Conservation (phyloP, 2,113 vertebrate species). For the Pimephales promelas region DNA sequence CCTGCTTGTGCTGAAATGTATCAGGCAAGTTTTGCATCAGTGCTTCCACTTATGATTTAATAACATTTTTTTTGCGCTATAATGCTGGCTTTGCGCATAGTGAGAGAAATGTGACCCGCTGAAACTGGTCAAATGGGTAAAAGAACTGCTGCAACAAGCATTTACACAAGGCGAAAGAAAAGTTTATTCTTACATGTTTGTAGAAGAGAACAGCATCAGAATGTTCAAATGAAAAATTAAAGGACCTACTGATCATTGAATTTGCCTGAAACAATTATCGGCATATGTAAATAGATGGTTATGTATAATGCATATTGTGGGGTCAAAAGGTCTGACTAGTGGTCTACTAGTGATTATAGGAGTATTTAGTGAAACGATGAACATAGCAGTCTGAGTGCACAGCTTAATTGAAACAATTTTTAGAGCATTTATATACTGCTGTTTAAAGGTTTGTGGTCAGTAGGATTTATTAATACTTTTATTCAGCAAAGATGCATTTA, state of each 20-base stretch:
- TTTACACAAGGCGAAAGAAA: neutral
- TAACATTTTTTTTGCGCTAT: neutral
- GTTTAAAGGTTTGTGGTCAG: too few species aligned
- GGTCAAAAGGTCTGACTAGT: neutral
- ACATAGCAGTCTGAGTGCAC: neutral
- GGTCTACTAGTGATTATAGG: neutral
- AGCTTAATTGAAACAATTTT: neutral
- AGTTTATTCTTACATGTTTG: neutral
- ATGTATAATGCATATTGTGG: neutral
- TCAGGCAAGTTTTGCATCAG: neutral
- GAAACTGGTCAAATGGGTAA: neutral
- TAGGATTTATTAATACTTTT: neutral
- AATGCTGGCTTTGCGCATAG: slow-evolving; percentile 39
- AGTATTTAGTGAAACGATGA: neutral
- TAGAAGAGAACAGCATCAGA: neutral
- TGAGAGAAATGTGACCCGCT: neutral
- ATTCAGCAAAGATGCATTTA: neutral
- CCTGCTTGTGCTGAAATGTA: slow-evolving; percentile 11
- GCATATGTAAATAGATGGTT: neutral
- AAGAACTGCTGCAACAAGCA: slow-evolving; percentile 19
- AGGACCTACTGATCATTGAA: neutral
- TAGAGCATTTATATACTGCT: neutral
- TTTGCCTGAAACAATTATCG: neutral
- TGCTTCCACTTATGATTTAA: slow-evolving; percentile 24
- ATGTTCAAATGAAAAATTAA: neutral